Conservation (phyloP, 2,113 vertebrate genomes). For the Columbina picui region DNA sequence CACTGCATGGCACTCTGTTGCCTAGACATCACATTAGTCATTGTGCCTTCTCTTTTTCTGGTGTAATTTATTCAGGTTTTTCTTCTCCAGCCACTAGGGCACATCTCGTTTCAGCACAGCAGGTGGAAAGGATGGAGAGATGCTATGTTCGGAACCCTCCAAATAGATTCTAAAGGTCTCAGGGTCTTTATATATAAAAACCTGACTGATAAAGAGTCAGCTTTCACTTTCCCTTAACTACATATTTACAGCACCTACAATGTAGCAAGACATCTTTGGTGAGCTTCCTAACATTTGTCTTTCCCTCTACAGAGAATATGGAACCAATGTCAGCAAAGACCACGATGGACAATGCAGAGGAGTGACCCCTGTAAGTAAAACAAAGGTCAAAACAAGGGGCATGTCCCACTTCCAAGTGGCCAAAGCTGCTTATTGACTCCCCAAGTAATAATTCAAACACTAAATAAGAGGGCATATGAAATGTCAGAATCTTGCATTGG, state of each 20-base stretch:
- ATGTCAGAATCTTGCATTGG: neutral
- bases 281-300: neutral
- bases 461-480: neutral
- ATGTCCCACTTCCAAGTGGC: neutral
- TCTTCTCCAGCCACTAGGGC: neutral
- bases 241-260: neutral
- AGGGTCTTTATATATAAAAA: neutral
- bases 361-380: slow-evolving; percentile 36
- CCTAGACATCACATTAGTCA: neutral
- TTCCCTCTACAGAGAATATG: slow-evolving; percentile 44
- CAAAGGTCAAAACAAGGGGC: neutral
- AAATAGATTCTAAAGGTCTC: neutral
- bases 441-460: neutral
- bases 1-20: fast-evolving
- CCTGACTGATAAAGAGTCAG: neutral
- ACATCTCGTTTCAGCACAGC: neutral
- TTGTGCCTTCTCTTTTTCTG: neutral
- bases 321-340: slow-evolving; percentile 53
- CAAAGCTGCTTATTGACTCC: neutral
- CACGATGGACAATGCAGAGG: slow-evolving; percentile 41
- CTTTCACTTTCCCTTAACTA: neutral
- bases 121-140: neutral
- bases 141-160: neutral
- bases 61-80: neutral
- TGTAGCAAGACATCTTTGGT: neutral